phyloP scores from a whole-genome alignment of 2,888 invertebrate genomes.

The Lasioglossum pauxillum region DNA sequence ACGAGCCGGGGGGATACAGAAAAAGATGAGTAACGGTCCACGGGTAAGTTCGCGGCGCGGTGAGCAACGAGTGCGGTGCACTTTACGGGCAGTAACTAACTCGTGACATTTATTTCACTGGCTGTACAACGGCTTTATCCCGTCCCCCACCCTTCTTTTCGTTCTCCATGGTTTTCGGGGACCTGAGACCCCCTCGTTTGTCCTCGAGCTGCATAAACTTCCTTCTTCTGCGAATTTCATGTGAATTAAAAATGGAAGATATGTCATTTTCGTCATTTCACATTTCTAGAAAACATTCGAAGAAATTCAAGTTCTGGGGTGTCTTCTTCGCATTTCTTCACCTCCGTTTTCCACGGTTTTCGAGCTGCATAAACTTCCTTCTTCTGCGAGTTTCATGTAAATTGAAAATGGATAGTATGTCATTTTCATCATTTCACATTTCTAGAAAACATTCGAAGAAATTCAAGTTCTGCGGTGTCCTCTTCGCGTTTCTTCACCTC shows the following conservation, averaged over 20 bases:
- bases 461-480: too few species aligned
- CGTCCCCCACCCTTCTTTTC: constrained; percentile 36
- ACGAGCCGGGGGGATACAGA: constrained; percentile 32
- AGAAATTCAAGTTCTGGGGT: too few species aligned
- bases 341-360: too few species aligned
- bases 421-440: too few species aligned
- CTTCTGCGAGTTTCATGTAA: not conserved
- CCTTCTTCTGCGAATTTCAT: not conserved
- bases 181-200: not conserved
- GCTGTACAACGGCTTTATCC: constrained; percentile 64
- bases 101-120: constrained; percentile 71
- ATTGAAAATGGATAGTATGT: too few species aligned
- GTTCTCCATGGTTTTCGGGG: constrained; percentile 21
- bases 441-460: too few species aligned
- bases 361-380: not conserved
- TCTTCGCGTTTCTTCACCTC: too few species aligned
- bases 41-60: constrained; percentile 62
- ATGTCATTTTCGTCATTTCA: too few species aligned
- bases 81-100: constrained; percentile 71
- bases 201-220: not conserved
- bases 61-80: constrained; percentile 61
- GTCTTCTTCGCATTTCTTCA: too few species aligned
- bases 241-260: too few species aligned
- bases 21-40: constrained; percentile 67
- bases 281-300: too few species aligned